phyloP scores from a whole-genome alignment of 1,140 invertebrate genomes.

The Nebria ingens region DNA sequence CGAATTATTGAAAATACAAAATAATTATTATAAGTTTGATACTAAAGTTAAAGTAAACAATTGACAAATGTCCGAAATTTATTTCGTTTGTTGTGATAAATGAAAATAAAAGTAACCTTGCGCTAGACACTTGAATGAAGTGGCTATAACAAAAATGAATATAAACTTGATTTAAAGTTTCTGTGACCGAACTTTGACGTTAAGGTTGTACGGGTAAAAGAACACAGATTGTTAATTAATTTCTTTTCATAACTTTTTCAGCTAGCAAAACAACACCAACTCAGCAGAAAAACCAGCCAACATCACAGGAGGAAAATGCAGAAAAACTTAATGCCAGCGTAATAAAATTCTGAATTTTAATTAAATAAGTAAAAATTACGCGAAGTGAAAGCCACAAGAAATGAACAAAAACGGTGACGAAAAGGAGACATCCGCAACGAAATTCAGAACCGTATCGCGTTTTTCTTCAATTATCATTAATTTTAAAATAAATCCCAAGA shows the following conservation, averaged over 20 bases:
- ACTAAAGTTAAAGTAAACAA: too few species aligned
- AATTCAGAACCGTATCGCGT: too few species aligned
- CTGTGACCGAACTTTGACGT: too few species aligned
- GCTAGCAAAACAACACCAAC: neutral
- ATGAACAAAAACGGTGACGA: neutral
- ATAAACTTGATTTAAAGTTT: neutral
- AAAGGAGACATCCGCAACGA: neutral
- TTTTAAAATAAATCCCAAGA: neutral
- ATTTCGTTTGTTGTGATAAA: too few species aligned
- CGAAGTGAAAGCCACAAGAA: neutral
- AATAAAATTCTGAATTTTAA: constrained; percentile 9
- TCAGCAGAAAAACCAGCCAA: neutral
- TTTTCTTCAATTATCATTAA: too few species aligned
- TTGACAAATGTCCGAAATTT: too few species aligned
- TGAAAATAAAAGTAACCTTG: too few species aligned
- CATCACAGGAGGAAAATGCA: too few species aligned
- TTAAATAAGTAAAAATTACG: constrained; percentile 9
- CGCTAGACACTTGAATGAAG: neutral
- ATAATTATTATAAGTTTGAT: too few species aligned
- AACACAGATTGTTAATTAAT: neutral
- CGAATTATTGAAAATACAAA: too few species aligned
- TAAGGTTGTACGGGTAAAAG: neutral
- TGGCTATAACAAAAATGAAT: neutral
- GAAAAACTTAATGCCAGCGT: neutral
- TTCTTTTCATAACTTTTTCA: neutral